A percentile compares a stretch with the other conserved stretches of the same genome.
These are phyloP conservation scores for Agelas oroides DNA, from an alignment of 37 sponge, comb jelly and placozoan species.

Conservation along the genomic window DNA sequence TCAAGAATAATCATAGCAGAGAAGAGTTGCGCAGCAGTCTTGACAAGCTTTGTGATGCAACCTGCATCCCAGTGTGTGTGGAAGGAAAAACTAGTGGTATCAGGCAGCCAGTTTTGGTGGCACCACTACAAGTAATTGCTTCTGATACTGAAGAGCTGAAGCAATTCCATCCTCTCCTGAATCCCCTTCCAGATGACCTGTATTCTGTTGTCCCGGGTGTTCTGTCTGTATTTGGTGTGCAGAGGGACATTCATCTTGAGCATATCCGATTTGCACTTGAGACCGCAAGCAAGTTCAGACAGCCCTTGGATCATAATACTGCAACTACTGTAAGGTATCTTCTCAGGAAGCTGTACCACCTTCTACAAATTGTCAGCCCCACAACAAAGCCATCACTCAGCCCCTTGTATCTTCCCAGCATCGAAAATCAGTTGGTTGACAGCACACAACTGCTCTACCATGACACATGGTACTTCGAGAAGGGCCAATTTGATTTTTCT, in stretches of 20 bases:
- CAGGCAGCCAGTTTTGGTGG: not conserved
- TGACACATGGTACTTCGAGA: not conserved
- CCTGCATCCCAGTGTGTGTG: conserved; percentile 39
- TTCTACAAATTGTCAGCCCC: not conserved
- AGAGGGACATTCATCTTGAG: not conserved
- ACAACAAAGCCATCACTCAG: too few species aligned
- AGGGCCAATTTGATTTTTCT: conserved; percentile 7
- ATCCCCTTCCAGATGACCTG: not conserved
- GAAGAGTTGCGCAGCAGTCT: too few species aligned
- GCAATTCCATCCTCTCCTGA: not conserved
- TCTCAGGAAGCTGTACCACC: not conserved
- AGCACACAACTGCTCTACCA: conserved; percentile 1
- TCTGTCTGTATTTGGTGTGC: not conserved
- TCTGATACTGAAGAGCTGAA: not conserved
- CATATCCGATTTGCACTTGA: conserved; percentile 1
- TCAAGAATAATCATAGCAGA: too few species aligned
- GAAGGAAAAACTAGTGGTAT: not conserved
- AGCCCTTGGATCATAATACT: conserved; percentile 4
- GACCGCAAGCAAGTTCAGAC: not conserved
- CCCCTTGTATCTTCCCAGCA: not conserved
- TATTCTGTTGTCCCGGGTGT: not conserved
- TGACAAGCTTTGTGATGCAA: not conserved
- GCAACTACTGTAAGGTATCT: not conserved
- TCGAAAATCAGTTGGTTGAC: not conserved
- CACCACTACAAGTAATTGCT: not conserved